phyloP scores from a whole-genome alignment of 2,888 invertebrate species.

The Galeruca laticollis region DNA sequence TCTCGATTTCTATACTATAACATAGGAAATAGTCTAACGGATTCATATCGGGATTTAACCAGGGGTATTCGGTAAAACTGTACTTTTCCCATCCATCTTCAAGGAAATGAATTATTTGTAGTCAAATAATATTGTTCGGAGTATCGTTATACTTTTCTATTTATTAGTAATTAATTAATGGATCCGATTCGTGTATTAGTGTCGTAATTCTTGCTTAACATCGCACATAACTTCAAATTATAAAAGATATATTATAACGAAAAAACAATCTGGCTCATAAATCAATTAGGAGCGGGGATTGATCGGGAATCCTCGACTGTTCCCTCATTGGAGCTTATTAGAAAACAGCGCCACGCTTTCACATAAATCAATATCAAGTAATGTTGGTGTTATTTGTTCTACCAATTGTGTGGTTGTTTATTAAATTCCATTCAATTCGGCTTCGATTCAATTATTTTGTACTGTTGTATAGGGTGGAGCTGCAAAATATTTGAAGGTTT shows the following conservation, averaged over 20 bases:
- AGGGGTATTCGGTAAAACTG: no score
- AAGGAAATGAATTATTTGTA: no score
- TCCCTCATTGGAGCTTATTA: constrained; percentile 20
- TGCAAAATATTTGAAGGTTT: background rate
- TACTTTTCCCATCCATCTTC: no score
- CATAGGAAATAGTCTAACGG: no score
- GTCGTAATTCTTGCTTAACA: constrained; percentile 39
- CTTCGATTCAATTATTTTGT: background rate
- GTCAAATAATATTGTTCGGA: no score
- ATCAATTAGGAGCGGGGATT: constrained; percentile 31
- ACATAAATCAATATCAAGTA: constrained; percentile 30
- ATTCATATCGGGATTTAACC: no score
- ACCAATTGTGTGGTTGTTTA: constrained; percentile 15
- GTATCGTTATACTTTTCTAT: background rate
- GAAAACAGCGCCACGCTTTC: constrained; percentile 5
- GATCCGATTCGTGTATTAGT: constrained; percentile 25
- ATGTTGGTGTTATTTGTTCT: constrained; percentile 22
- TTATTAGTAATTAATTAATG: constrained; percentile 33
- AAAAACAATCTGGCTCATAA: constrained; percentile 29
- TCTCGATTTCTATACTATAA: no score
- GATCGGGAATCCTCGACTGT: constrained; percentile 18
- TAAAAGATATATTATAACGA: background rate
- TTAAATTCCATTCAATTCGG: constrained; percentile 8
- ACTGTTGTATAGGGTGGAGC: background rate
- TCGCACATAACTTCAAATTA: constrained; percentile 40